Percentiles rank a stretch among this genome's conserved stretches.
phyloP scores from a whole-genome alignment of 2,797 vertebrate genomes.

The Leuciscus waleckii region DNA sequence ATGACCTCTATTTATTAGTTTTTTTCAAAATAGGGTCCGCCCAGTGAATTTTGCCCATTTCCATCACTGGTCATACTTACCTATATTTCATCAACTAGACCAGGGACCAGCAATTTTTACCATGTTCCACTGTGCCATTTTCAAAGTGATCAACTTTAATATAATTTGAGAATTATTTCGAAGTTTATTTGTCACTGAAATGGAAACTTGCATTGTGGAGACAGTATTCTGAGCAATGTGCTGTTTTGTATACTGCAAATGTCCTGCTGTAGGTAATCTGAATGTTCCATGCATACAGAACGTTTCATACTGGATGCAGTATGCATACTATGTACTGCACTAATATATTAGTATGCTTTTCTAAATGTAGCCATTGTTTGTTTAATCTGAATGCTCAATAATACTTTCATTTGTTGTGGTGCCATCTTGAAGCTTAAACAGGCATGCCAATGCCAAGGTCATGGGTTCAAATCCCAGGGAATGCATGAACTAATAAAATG shows the following conservation, averaged over 20 bases:
- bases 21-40: too few relatives aligned
- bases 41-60: too few relatives aligned
- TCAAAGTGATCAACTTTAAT: not conserved
- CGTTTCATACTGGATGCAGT: not conserved
- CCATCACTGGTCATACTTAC: not conserved
- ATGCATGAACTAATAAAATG: slow-evolving; percentile 1
- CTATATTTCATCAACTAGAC: not conserved
- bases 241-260: not conserved
- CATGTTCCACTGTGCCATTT: not conserved
- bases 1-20: too few relatives aligned
- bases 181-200: not conserved
- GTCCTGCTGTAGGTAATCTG: not conserved
- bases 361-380: not conserved
- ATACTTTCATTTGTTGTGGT: not conserved
- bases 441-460: not conserved
- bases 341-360: not conserved
- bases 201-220: not conserved
- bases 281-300: not conserved
- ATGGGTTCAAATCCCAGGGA: not conserved
- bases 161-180: not conserved
- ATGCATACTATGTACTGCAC: not conserved
- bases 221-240: not conserved
- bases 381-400: not conserved
- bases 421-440: not conserved
- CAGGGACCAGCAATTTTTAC: too few relatives aligned